These are phyloP conservation scores for Malaclemys terrapin DNA, from an alignment of 2,113 vertebrate genomes.

Conservation along the genomic window DNA sequence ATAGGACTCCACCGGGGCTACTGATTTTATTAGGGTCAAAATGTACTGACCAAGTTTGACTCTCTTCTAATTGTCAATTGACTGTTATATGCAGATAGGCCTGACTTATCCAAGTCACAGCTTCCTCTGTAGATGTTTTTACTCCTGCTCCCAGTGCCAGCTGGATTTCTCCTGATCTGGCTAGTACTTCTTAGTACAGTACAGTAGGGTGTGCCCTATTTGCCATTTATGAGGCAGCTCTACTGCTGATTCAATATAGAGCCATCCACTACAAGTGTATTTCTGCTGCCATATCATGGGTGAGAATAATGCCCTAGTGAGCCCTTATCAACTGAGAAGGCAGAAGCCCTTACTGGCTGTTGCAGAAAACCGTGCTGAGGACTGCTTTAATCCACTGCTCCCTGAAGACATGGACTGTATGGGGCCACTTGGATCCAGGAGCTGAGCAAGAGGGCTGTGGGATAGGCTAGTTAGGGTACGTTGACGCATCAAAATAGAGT, in stretches of 20 bases:
- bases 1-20: not conserved
- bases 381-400: not conserved
- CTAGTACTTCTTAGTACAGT: not conserved
- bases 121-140: not conserved
- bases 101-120: not conserved
- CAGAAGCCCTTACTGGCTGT: not conserved
- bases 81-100: not conserved
- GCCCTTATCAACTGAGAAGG: not conserved
- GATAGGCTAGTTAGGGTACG: not conserved
- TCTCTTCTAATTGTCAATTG: not conserved
- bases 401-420: not conserved
- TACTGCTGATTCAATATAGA: not conserved
- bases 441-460: not conserved
- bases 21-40: not conserved
- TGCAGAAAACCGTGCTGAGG: not conserved
- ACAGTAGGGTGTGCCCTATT: not conserved
- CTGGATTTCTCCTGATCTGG: not conserved
- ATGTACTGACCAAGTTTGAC: not conserved
- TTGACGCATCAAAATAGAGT: not conserved
- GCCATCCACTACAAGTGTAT: not conserved
- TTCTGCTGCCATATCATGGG: not conserved
- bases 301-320: not conserved
- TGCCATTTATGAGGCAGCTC: not conserved
- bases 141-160: not conserved
- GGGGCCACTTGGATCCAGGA: not conserved